These are phyloP conservation scores for Frankliniella fusca DNA, from an alignment of 2,888 invertebrate species.

Conservation along the genomic window DNA sequence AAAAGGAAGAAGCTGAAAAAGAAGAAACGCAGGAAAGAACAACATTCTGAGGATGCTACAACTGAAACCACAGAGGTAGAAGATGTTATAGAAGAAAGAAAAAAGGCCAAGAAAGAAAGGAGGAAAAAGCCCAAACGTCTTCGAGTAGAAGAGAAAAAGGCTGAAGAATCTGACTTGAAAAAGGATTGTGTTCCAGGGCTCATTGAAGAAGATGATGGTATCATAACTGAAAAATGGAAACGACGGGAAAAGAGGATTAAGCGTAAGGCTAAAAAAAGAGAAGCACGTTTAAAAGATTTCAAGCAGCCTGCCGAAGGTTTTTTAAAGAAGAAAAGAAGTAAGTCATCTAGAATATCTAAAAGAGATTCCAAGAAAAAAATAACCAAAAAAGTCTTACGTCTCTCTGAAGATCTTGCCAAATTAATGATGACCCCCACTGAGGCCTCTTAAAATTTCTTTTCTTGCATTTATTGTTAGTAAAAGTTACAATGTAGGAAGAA, in stretches of 20 bases:
- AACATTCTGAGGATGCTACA: neutral
- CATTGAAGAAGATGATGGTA: neutral
- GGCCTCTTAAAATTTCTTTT: neutral
- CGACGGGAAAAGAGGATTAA: neutral
- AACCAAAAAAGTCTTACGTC: neutral
- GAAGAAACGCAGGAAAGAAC: neutral
- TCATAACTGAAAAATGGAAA: neutral
- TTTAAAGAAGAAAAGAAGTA: neutral
- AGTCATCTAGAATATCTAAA: neutral
- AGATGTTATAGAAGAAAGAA: neutral
- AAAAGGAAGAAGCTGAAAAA: neutral
- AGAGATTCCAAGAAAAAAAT: neutral
- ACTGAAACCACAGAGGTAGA: neutral
- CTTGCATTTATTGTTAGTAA: neutral
- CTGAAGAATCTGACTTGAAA: neutral
- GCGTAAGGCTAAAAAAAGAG: too few species aligned
- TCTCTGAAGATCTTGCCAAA: constrained; percentile 3
- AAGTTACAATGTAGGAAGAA: neutral
- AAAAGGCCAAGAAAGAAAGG: neutral
- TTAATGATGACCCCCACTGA: neutral
- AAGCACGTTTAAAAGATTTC: too few species aligned
- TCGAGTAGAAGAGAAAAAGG: neutral
- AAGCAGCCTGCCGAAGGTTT: neutral
- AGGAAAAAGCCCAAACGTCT: neutral
- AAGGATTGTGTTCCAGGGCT: neutral